Evolutionary conservation across 1,140 invertebrate genomes (phyloP), one percentile per base, ranked within the genome.

Genomic region (Bactericera cockerelli): DNA sequence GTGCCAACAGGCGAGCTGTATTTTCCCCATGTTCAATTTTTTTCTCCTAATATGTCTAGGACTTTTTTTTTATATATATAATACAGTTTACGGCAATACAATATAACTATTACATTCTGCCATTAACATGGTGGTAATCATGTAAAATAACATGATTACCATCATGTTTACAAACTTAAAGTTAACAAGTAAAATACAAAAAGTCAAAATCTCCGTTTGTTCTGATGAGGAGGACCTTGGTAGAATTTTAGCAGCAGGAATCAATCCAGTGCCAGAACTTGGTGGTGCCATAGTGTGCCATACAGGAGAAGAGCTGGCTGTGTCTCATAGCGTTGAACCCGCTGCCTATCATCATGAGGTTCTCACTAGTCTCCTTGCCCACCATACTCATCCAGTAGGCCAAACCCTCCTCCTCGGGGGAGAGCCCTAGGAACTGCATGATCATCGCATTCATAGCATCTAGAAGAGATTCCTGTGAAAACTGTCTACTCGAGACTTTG

Each of bases 241-340:
- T n/a, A n/a, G n/a, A n/a, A n/a, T n/a, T 13, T 16, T 49, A 49
- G n/a, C 42, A 49, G 22, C 42, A 49, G 42, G 42, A 49, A 49
- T 49, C 42, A 19, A 49, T 49, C 42, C 42, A 49, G 19, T 49
- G 6, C 42, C 42, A 49, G 22, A 49, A 49, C 22, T 49, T 49
- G 22, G n/a, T 49, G n/a, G 8, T 49, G 4, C 42, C 42, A 49
- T 49, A 49, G 22, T 49, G 42, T 49, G 42, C 3, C 42, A 49
- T 49, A 49, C 42, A 49, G 3, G n/a, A 10, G 42, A 49, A 49
- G 4, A 49, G n/a, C 22, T 49, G 42, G 22, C 42, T 49, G 8
- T 6, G 6, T n/a, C 42, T 4, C 42, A 49, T 49, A 19, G 22
- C 42, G 19, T 49, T 49, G 42, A 49, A 19, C 8, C 42, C 42